Conservation (phyloP, 2,797 vertebrate species). For the Melanogrammus aeglefinus region DNA sequence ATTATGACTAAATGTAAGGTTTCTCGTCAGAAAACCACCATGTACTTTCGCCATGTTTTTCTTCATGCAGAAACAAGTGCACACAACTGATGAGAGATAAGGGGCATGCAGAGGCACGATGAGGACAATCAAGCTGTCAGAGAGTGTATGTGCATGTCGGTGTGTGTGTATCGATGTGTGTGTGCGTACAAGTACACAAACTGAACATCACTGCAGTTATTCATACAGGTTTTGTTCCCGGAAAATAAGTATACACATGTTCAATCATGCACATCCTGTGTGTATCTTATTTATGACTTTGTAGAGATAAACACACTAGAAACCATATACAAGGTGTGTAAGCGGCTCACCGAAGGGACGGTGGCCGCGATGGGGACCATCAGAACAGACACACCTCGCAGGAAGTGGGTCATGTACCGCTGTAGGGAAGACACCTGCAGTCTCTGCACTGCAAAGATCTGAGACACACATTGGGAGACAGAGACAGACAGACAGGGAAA, state of each 20-base stretch:
- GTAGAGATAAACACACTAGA: background rate
- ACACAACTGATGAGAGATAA: background rate
- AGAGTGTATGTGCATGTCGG: no score
- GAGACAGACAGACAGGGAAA: background rate
- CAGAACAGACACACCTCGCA: slow-evolving; percentile 76
- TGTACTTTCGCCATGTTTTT: background rate
- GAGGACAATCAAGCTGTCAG: background rate
- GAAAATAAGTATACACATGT: background rate
- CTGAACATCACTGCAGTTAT: background rate
- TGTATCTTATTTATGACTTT: background rate
- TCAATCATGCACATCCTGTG: background rate
- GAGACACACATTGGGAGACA: slow-evolving; percentile 14
- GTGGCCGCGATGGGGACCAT: slow-evolving; percentile 88
- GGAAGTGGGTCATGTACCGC: slow-evolving; percentile 69
- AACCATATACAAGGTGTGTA: background rate
- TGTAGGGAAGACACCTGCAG: slow-evolving; percentile 70
- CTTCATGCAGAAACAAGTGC: background rate
- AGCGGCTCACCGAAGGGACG: slow-evolving; percentile 84
- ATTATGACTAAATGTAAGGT: background rate
- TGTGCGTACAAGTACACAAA: background rate
- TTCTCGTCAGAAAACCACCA: background rate
- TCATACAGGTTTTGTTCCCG: background rate
- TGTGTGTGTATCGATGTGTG: background rate
- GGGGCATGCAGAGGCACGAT: background rate
- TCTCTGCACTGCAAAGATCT: slow-evolving; percentile 84